A percentile compares a stretch with the other conserved stretches of the same genome.
Evolutionary conservation across 2,888 invertebrate genomes (phyloP).

Genomic region (Epsilonema sp.): DNA sequence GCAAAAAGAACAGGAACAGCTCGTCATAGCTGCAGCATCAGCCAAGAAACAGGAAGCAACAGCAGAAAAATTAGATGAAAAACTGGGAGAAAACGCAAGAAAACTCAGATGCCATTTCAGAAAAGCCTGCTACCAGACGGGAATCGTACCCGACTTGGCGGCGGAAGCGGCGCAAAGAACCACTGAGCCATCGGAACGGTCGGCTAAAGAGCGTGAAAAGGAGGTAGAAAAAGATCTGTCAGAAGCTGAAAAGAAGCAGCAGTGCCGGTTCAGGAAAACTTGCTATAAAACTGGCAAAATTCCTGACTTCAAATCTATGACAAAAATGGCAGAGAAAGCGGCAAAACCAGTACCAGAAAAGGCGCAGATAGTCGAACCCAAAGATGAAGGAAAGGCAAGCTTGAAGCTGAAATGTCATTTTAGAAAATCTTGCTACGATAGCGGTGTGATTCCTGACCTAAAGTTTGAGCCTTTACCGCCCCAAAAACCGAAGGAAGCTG

Average conservation of each 20-base stretch:
- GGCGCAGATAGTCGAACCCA: neutral
- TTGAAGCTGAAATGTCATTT: neutral
- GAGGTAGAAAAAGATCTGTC: neutral
- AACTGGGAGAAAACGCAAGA: too few relatives aligned
- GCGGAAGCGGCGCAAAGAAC: too few relatives aligned
- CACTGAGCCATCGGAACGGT: too few relatives aligned
- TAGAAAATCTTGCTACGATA: neutral
- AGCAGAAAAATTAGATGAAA: too few relatives aligned
- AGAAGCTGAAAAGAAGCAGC: neutral
- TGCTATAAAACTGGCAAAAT: slow-evolving; percentile 1
- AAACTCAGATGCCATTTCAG: too few relatives aligned
- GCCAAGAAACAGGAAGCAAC: too few relatives aligned
- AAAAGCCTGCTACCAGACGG: too few relatives aligned
- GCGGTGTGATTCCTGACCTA: neutral
- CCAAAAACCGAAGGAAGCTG: neutral
- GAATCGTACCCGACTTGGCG: too few relatives aligned
- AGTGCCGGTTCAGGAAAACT: neutral
- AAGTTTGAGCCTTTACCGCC: too few relatives aligned
- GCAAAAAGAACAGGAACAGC: neutral
- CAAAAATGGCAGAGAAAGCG: too few relatives aligned
- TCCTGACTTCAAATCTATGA: too few relatives aligned
- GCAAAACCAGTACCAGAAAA: neutral
- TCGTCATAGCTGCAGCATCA: too few relatives aligned
- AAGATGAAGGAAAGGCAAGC: neutral
- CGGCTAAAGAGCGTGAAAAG: neutral